These are phyloP conservation scores for Drosophila persimilis DNA, from an alignment of 1,140 invertebrate genomes.

Conservation along the genomic window DNA sequence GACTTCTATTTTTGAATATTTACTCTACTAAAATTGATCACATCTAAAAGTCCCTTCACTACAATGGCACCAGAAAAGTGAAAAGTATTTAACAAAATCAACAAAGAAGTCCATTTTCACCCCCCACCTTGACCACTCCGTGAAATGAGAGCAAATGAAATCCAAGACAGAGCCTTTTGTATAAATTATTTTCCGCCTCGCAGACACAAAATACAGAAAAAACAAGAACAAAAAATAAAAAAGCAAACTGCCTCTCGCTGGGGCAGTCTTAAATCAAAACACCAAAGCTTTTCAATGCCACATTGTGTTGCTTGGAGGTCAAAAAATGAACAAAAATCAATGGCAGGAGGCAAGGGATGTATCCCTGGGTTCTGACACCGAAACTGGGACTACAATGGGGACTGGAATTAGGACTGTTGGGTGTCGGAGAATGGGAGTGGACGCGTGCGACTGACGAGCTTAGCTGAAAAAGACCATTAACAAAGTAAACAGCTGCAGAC, in stretches of 20 bases:
- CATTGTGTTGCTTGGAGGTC: conserved; percentile 52
- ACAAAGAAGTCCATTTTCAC: conserved; percentile 38
- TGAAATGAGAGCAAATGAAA: conserved; percentile 67
- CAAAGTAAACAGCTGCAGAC: conserved; percentile 78
- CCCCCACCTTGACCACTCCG: conserved; percentile 43
- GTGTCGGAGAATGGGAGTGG: background rate
- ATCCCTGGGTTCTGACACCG: too few relatives aligned
- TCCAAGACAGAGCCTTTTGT: conserved; percentile 58
- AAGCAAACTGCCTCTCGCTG: conserved; percentile 13
- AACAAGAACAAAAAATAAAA: conserved; percentile 29
- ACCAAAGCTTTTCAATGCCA: conserved; percentile 59
- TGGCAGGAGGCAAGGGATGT: conserved; percentile 18
- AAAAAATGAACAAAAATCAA: conserved; percentile 71
- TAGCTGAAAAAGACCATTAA: conserved; percentile 80
- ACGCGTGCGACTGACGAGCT: conserved; percentile 63
- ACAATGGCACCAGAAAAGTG: conserved; percentile 34
- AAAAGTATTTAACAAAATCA: conserved; percentile 71
- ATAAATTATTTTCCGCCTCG: conserved; percentile 74
- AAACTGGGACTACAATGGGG: background rate
- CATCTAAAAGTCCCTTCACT: conserved; percentile 21
- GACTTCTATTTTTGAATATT: background rate
- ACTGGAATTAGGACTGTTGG: background rate
- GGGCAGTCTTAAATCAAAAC: conserved; percentile 68
- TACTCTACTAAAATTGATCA: conserved; percentile 4
- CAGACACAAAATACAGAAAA: conserved; percentile 31